A percentile compares a stretch with the other conserved stretches of the same genome.
These are phyloP conservation scores for Drymonia ruficornis DNA, from an alignment of 2,888 invertebrate genomes.

Conservation along the genomic window DNA sequence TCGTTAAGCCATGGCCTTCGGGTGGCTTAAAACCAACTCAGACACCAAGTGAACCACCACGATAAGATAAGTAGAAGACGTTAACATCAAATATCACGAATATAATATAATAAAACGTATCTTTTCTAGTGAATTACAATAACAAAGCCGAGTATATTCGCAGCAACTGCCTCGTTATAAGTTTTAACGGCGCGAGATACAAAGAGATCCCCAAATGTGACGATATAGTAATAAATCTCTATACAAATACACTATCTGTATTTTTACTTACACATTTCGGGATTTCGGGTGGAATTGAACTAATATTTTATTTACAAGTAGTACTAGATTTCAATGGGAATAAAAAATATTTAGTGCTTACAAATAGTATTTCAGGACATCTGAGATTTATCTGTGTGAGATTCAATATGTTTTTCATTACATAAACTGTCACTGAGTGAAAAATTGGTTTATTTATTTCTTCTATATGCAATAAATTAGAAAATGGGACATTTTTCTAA, in stretches of 20 bases:
- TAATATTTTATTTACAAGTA: constrained; percentile 13
- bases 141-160: constrained; percentile 50
- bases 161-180: constrained; percentile 72
- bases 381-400: constrained; percentile 1
- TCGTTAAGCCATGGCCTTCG: too few species aligned
- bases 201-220: constrained; percentile 62
- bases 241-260: constrained; percentile 35
- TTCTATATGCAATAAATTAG: background rate
- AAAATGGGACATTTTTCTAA: background rate
- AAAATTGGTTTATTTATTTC: background rate
- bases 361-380: background rate
- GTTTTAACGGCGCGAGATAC: constrained; percentile 74
- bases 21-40: too few species aligned
- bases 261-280: constrained; percentile 25
- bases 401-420: background rate
- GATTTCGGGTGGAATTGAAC: constrained; percentile 19
- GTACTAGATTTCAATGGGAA: background rate
- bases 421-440: background rate
- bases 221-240: constrained; percentile 43
- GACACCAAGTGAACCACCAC: too few species aligned
- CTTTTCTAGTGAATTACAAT: constrained; percentile 49
- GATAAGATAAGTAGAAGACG: too few species aligned
- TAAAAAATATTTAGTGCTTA: background rate
- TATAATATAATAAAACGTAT: constrained; percentile 35
- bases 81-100: constrained; percentile 13